Evolutionary conservation across 2,113 vertebrate genomes (phyloP).

Genomic region (Bungarus multicinctus): DNA sequence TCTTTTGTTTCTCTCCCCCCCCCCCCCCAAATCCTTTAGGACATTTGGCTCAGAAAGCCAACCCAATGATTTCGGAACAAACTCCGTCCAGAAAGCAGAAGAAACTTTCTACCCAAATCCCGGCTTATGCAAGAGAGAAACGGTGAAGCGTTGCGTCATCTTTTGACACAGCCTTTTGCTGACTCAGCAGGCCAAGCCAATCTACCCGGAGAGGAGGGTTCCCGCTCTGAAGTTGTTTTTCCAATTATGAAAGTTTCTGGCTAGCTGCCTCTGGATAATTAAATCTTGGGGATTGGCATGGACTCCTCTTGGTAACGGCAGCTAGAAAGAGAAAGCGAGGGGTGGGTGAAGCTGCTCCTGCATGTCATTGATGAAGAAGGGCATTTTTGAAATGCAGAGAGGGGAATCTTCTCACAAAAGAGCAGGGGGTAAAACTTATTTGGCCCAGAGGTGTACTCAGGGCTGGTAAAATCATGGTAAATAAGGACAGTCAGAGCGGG

Average conservation of each 20-base stretch:
- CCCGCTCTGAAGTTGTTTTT: neutral
- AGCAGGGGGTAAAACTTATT: neutral
- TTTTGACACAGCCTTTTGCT: neutral
- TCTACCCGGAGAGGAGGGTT: neutral
- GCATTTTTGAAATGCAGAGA: neutral
- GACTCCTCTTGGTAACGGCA: neutral
- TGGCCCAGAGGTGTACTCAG: neutral
- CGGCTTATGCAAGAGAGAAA: neutral
- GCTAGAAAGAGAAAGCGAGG: neutral
- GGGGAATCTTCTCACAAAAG: neutral
- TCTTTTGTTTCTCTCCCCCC: no score
- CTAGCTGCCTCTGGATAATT: neutral
- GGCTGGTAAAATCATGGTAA: neutral
- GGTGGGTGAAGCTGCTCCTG: neutral
- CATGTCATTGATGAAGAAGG: neutral
- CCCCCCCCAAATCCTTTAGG: neutral
- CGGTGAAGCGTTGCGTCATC: neutral
- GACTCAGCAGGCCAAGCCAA: neutral
- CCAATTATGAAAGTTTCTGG: neutral
- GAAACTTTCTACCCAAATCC: neutral
- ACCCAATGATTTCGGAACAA: neutral
- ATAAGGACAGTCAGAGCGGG: neutral
- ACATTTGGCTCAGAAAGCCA: neutral
- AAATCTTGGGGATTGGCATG: neutral
- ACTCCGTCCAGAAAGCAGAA: neutral